Evolutionary conservation across 2,888 invertebrate species (phyloP).

Genomic region (Gandaritis pyraliata): DNA sequence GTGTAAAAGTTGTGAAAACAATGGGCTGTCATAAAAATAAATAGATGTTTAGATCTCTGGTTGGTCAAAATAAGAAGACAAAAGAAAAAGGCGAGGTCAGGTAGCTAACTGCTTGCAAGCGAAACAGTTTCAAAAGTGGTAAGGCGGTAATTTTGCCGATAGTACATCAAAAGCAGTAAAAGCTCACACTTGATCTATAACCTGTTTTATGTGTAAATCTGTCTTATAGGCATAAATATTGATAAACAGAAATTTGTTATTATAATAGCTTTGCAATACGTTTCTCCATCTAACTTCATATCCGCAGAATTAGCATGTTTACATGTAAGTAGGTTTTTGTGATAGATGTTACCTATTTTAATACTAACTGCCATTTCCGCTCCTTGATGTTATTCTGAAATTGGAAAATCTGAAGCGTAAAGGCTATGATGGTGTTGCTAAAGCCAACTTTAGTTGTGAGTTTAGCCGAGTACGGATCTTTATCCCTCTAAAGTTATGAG

Average conservation of each 20-base stretch:
- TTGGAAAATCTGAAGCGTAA: not conserved
- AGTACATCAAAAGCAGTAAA: not conserved
- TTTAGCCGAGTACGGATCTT: too few species aligned
- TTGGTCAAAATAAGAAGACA: too few species aligned
- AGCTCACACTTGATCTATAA: not conserved
- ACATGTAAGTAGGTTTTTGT: not conserved
- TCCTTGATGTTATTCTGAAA: not conserved
- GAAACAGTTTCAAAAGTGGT: too few species aligned
- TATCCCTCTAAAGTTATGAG: too few species aligned
- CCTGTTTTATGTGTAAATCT: slow-evolving; percentile 12
- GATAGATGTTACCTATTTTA: slow-evolving; percentile 11
- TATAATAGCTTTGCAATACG: slow-evolving; percentile 51
- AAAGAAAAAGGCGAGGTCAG: too few species aligned
- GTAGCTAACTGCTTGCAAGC: too few species aligned
- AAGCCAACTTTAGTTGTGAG: too few species aligned
- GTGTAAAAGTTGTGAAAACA: too few species aligned
- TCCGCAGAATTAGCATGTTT: slow-evolving; percentile 56
- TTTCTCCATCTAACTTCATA: slow-evolving; percentile 62
- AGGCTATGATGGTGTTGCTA: too few species aligned
- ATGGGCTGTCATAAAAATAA: too few species aligned
- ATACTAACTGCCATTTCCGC: slow-evolving; percentile 13
- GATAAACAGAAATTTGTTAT: slow-evolving; percentile 54
- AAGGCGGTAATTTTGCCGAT: too few species aligned
- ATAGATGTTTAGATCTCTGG: too few species aligned
- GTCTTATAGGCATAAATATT: slow-evolving; percentile 39